Conservation (phyloP, 2,113 vertebrate genomes). For the Plectropomus leopardus region DNA sequence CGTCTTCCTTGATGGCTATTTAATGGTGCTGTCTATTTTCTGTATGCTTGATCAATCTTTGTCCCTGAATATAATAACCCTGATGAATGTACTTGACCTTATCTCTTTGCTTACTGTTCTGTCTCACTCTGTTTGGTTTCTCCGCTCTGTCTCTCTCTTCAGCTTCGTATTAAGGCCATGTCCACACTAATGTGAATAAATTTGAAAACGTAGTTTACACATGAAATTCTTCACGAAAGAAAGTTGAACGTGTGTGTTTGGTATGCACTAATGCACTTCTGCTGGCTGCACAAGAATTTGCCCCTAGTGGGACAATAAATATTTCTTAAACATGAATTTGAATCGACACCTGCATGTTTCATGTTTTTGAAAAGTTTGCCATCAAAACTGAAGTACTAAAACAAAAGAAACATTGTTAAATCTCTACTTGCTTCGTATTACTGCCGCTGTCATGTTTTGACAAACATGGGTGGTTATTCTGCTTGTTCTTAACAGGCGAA, state of each 20-base stretch:
- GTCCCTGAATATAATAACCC: conserved; percentile 3
- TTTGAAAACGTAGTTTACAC: background rate
- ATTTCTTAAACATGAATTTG: too few relatives aligned
- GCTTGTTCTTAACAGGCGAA: background rate
- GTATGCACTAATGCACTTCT: too few relatives aligned
- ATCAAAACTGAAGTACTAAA: background rate
- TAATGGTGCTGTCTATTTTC: conserved; percentile 9
- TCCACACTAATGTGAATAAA: background rate
- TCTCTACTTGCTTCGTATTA: background rate
- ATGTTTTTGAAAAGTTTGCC: background rate
- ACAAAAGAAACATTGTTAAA: background rate
- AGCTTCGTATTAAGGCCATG: background rate
- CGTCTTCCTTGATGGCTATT: background rate
- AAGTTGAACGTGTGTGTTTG: too few relatives aligned
- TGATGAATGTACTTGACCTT: conserved; percentile 32
- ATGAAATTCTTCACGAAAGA: background rate
- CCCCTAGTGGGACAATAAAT: too few relatives aligned
- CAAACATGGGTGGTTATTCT: background rate
- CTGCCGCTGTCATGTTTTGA: background rate
- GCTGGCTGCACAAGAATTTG: too few relatives aligned
- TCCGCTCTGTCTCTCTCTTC: background rate
- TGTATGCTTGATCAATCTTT: conserved; percentile 22
- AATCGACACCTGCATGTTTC: background rate
- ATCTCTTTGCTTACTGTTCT: conserved; percentile 23
- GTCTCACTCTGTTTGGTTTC: background rate